Percentiles rank a stretch among this genome's conserved stretches.
phyloP scores from a whole-genome alignment of 1,140 invertebrate genomes.

The Drosophila trapezifrons region DNA sequence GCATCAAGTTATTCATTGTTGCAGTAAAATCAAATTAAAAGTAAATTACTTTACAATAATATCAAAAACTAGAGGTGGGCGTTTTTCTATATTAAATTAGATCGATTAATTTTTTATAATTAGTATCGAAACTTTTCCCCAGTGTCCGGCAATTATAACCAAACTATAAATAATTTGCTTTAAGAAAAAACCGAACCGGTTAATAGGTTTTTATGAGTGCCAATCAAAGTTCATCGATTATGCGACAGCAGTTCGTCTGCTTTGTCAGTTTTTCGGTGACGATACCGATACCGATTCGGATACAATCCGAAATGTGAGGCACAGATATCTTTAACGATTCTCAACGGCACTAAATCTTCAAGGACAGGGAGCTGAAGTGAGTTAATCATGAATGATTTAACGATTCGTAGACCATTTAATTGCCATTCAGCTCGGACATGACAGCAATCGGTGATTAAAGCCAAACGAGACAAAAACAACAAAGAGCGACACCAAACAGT shows the following conservation, averaged over 20 bases:
- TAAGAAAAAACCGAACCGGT: slow-evolving; percentile 41
- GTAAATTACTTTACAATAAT: background rate
- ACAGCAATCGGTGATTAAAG: slow-evolving; percentile 61
- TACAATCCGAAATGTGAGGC: slow-evolving; percentile 23
- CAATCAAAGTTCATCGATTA: slow-evolving; percentile 68
- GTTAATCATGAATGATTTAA: slow-evolving; percentile 78
- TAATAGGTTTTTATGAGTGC: slow-evolving; percentile 24
- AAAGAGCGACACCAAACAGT: slow-evolving; percentile 39
- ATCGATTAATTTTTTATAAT: background rate
- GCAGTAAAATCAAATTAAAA: background rate
- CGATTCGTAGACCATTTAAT: slow-evolving; percentile 72
- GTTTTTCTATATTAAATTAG: background rate
- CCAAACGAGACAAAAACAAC: slow-evolving; percentile 36
- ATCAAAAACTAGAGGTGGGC: background rate
- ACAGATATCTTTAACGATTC: slow-evolving; percentile 67
- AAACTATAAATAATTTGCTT: slow-evolving; percentile 24
- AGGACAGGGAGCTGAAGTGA: slow-evolving; percentile 65
- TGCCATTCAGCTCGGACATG: slow-evolving; percentile 59
- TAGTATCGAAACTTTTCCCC: background rate
- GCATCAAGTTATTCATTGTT: background rate
- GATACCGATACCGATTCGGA: slow-evolving; percentile 5
- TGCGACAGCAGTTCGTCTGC: slow-evolving; percentile 59
- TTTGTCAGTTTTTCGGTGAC: slow-evolving; percentile 22
- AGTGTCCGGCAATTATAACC: slow-evolving; percentile 40
- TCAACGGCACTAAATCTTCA: slow-evolving; percentile 73